A percentile compares a stretch with the other conserved stretches of the same genome.
phyloP scores from a whole-genome alignment of 2,888 invertebrate genomes.

The Merodon equestris region DNA sequence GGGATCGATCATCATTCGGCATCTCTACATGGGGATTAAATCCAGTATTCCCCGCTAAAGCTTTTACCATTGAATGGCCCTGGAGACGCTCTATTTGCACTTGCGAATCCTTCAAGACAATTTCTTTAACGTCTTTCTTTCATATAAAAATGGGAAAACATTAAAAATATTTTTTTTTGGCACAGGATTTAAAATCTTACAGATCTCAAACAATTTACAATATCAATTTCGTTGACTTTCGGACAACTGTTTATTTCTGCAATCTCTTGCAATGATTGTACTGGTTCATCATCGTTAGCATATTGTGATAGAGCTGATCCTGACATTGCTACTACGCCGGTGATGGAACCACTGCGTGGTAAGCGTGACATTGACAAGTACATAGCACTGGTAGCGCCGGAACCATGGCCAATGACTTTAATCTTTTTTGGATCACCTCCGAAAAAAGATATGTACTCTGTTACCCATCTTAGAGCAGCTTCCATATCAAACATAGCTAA shows the following conservation, averaged over 20 bases:
- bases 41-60: conserved; percentile 82
- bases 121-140: conserved; percentile 76
- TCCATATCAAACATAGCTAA: conserved; percentile 87
- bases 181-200: conserved; percentile 73
- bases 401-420: conserved; percentile 88
- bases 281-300: conserved; percentile 84
- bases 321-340: conserved; percentile 87
- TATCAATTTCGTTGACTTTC: conserved; percentile 80
- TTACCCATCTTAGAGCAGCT: conserved; percentile 85
- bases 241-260: conserved; percentile 84
- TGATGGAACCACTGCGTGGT: conserved; percentile 80
- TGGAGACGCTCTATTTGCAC: conserved; percentile 81
- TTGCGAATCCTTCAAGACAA: conserved; percentile 80
- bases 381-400: conserved; percentile 87
- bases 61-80: conserved; percentile 82
- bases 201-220: conserved; percentile 84
- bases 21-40: conserved; percentile 86
- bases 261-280: conserved; percentile 82
- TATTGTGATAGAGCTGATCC: conserved; percentile 87
- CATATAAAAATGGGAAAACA: conserved; percentile 14
- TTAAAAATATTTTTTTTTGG: background rate
- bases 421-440: conserved; percentile 87
- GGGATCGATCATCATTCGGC: conserved; percentile 82
- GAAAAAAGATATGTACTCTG: conserved; percentile 86
- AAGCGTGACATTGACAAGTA: conserved; percentile 84